phyloP scores from a whole-genome alignment of 2,797 vertebrate genomes.

The Crenuchus spilurus region DNA sequence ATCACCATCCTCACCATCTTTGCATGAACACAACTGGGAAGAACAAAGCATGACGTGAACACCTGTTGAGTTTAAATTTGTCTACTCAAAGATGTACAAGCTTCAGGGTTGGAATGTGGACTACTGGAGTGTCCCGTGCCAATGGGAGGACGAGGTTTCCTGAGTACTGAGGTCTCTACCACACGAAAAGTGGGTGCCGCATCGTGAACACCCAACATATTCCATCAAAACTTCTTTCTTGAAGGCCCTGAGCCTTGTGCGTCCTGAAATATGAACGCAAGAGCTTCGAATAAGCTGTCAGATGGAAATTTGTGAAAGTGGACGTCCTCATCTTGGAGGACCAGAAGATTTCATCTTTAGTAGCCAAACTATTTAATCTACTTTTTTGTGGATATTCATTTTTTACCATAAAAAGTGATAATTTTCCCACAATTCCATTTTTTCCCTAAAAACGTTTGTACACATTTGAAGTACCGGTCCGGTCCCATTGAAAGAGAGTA shows the following conservation, averaged over 20 bases:
- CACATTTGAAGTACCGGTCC: too few relatives aligned
- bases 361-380: too few relatives aligned
- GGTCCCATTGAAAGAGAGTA: too few relatives aligned
- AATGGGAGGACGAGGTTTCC: neutral
- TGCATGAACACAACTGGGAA: constrained; percentile 16
- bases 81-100: neutral
- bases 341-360: too few relatives aligned
- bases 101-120: neutral
- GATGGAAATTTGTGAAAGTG: too few relatives aligned
- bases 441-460: too few relatives aligned
- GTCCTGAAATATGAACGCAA: neutral
- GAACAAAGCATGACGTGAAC: too few relatives aligned
- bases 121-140: neutral
- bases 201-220: neutral
- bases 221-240: neutral
- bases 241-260: neutral
- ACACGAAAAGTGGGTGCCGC: too few relatives aligned
- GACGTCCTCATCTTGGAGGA: too few relatives aligned
- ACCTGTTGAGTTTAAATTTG: neutral
- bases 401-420: too few relatives aligned
- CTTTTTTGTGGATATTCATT: too few relatives aligned
- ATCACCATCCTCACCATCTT: constrained; percentile 19
- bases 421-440: too few relatives aligned
- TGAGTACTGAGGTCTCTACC: neutral
- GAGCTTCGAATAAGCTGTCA: neutral